Evolutionary conservation across 2,113 vertebrate species (phyloP), one percentile per base, ranked within the genome.

Genomic region (Heteronetta atricapilla): DNA sequence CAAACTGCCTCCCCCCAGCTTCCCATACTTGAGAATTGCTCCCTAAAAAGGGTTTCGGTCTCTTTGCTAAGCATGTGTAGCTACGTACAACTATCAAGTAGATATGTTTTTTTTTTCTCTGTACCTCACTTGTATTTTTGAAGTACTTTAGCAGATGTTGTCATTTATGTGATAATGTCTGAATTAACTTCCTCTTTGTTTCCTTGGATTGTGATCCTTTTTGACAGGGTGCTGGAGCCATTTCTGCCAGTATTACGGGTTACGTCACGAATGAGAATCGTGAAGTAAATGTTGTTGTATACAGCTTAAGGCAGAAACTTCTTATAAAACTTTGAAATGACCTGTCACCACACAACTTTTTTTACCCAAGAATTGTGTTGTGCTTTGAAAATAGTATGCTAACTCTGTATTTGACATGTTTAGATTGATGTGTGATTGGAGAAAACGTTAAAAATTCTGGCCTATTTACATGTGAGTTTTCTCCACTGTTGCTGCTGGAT

Each of bases 1-100:
- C 3, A 63, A 59, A 75, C 6, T 62, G 70, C 6, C 69, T 72
- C 26, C 6, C n/a, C 19, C 1, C 4, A 8, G 13, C 77, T 59
- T 82, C 20, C 12, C 52, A 28, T 5, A 0, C 70, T 55, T 79
- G 22, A 78, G 16, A 3, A 68, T 34, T 56, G 6, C 28, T 1
- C 11, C 6, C 22, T 10, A 0, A 14, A 40, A 59, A 46, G 29
- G 3, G 23, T 1, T 8, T 40, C 3, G 3, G 1, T 6, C 11
- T 28, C 52, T 44, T 63, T 70, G 34, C 33, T 68, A 10, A 38
- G 73, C 7, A 75, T 21, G 18, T 55, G 9, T 73, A 56, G 18
- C 8, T 84, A 84, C 38, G 34, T 22, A 50, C 17, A 80, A 13
- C 12, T 46, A 11, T 88, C 34, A 89, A 5, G 4, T 10, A 53